Percentiles rank a stretch among this genome's conserved stretches.
Evolutionary conservation across 1,140 invertebrate genomes (phyloP).

Genomic region (Pygmarrhopalites habei): DNA sequence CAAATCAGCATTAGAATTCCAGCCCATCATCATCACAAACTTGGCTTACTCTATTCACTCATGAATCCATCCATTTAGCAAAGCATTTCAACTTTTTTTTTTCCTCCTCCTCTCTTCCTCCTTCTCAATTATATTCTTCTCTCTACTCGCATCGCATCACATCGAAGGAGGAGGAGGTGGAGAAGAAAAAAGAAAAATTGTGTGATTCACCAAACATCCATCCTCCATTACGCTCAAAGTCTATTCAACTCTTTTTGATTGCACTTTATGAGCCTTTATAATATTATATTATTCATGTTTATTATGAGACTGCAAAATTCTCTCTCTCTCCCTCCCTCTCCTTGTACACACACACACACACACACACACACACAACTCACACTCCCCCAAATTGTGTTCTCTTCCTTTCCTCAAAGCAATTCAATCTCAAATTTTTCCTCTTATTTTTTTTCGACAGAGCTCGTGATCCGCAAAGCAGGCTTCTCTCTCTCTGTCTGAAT

Average conservation of each 20-base stretch:
- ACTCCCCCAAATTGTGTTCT: too few relatives aligned
- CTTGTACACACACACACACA: not conserved
- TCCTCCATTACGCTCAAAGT: not conserved
- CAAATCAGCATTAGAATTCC: slow-evolving; percentile 19
- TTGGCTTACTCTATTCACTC: slow-evolving; percentile 13
- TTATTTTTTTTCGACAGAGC: too few relatives aligned
- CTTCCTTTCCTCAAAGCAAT: too few relatives aligned
- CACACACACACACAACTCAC: not conserved
- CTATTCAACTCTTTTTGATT: slow-evolving; percentile 18
- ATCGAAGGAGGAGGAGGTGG: too few relatives aligned
- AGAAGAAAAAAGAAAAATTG: too few relatives aligned
- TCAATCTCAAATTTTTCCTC: too few relatives aligned
- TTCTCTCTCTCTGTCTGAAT: too few relatives aligned
- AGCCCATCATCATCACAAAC: slow-evolving; percentile 24
- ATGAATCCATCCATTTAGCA: slow-evolving; percentile 24
- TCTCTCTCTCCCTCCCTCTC: not conserved
- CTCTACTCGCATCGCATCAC: slow-evolving; percentile 5
- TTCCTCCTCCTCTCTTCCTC: not conserved
- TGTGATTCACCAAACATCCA: too few relatives aligned
- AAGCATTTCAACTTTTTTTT: slow-evolving; percentile 13
- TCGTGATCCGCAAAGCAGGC: too few relatives aligned
- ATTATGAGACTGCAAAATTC: not conserved
- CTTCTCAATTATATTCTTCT: not conserved
- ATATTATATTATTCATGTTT: not conserved
- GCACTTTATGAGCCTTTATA: slow-evolving; percentile 18